A percentile compares a stretch with the other conserved stretches of the same genome.
Conservation (phyloP, 2,888 invertebrate species). For the Drosophila nigricruria region DNA sequence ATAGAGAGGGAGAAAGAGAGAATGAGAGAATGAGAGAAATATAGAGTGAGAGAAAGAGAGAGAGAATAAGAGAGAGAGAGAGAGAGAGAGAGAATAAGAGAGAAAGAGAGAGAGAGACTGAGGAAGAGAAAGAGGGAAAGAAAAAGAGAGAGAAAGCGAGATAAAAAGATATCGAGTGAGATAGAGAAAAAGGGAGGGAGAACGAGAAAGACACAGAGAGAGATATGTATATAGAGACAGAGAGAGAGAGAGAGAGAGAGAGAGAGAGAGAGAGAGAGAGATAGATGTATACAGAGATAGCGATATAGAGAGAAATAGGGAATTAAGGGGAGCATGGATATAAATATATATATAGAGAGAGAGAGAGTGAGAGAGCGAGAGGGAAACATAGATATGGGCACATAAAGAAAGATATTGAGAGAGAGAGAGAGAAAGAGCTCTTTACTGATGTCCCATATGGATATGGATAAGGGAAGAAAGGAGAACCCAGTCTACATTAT, state of each 20-base stretch:
- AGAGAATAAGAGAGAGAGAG: background rate
- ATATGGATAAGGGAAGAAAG: background rate
- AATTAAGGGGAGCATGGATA: too few relatives aligned
- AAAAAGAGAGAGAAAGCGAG: background rate
- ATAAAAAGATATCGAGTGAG: background rate
- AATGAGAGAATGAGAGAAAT: background rate
- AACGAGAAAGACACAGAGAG: background rate
- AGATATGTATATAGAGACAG: background rate
- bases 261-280: background rate
- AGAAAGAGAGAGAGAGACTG: background rate
- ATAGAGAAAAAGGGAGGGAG: background rate
- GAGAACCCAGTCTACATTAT: too few relatives aligned
- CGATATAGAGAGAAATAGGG: background rate
- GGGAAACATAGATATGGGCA: background rate
- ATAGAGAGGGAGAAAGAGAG: background rate
- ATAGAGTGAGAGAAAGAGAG: background rate
- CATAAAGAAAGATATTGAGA: background rate
- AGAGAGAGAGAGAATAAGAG: background rate
- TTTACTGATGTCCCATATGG: background rate
- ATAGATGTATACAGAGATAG: background rate
- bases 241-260: background rate
- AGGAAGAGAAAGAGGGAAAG: background rate
- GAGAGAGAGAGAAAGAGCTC: background rate
- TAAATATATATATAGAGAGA: too few relatives aligned
- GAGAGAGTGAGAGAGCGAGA: background rate